Conservation (phyloP, 2,888 invertebrate genomes). For the Stenotaenia linearis region DNA sequence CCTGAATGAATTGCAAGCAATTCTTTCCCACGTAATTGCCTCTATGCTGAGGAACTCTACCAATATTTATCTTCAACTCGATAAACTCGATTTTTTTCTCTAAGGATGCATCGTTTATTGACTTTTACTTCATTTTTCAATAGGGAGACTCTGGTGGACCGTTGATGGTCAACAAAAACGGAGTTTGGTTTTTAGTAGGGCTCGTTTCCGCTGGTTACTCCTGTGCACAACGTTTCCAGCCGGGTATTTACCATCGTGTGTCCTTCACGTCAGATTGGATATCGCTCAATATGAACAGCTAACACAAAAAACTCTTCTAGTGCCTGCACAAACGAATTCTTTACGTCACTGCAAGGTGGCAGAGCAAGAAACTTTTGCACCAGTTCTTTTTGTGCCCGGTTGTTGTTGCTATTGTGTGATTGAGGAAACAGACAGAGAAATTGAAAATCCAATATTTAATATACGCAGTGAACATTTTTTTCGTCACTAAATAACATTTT, state of each 20-base stretch:
- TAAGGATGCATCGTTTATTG: too few species aligned
- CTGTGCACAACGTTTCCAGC: constrained; percentile 86
- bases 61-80: too few species aligned
- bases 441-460: background rate
- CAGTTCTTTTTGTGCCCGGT: background rate
- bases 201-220: constrained; percentile 91
- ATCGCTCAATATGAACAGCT: constrained; percentile 44
- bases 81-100: too few species aligned
- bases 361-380: background rate
- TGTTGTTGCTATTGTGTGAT: background rate
- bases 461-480: background rate
- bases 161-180: constrained; percentile 77
- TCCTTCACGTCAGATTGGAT: constrained; percentile 94
- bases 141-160: constrained; percentile 85
- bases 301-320: background rate
- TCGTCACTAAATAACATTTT: background rate
- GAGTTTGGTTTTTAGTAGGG: constrained; percentile 83
- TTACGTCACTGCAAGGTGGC: background rate
- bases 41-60: too few species aligned
- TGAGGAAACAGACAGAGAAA: background rate
- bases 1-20: too few species aligned
- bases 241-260: constrained; percentile 88
- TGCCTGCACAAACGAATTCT: constrained; percentile 12
- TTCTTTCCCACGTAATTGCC: too few species aligned
- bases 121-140: constrained; percentile 39